phyloP scores from a whole-genome alignment of 2,113 vertebrate genomes.

The Dolichotis patagonum region DNA sequence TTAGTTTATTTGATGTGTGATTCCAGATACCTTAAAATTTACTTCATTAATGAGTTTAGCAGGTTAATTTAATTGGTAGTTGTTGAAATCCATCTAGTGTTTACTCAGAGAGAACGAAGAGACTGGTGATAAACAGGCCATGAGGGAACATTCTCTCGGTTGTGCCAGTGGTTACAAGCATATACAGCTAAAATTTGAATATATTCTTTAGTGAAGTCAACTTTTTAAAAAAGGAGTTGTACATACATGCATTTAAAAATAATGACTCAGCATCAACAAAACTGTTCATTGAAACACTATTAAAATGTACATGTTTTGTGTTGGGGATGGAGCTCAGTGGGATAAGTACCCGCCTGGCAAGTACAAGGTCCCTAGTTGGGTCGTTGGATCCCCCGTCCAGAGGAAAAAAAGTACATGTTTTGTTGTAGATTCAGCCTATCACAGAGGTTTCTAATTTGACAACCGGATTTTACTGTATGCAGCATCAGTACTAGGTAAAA shows the following conservation, averaged over 20 bases:
- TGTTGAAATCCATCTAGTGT: neutral
- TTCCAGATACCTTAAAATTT: neutral
- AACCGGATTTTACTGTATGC: slow-evolving; percentile 25
- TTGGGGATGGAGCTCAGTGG: too few relatives aligned
- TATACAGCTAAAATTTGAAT: neutral
- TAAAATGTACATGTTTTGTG: neutral
- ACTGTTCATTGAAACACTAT: neutral
- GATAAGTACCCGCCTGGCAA: too few relatives aligned
- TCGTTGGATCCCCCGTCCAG: too few relatives aligned
- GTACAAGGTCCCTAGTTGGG: too few relatives aligned
- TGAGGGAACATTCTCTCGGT: neutral
- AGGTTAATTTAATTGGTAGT: neutral
- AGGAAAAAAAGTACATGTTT: neutral
- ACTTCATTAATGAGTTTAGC: neutral
- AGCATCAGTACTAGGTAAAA: neutral
- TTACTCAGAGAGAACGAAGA: neutral
- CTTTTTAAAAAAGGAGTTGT: neutral
- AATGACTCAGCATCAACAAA: slow-evolving; percentile 14
- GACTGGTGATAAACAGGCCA: neutral
- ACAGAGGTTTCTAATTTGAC: neutral
- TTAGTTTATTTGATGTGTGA: neutral
- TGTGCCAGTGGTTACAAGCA: neutral
- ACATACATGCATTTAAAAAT: neutral
- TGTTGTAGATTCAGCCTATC: neutral
- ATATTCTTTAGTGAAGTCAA: neutral